phyloP scores from a whole-genome alignment of 2,888 invertebrate species.

The Cheilosia urbana region DNA sequence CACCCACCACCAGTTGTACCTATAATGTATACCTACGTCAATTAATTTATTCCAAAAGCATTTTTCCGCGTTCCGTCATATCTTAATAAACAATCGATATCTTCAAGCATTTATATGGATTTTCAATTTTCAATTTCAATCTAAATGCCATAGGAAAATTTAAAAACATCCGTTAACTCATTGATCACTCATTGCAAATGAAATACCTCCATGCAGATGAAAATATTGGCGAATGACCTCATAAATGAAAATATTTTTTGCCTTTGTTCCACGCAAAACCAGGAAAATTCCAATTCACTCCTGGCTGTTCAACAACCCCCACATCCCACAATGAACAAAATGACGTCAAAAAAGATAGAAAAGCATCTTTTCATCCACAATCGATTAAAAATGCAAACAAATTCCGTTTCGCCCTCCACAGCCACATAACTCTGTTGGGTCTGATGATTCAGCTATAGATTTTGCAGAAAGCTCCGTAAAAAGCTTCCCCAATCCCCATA shows the following conservation, averaged over 20 bases:
- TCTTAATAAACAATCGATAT: constrained; percentile 30
- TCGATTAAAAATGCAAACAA: constrained; percentile 52
- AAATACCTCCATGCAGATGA: constrained; percentile 1
- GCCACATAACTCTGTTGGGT: neutral
- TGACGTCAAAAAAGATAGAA: constrained; percentile 54
- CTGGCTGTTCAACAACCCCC: constrained; percentile 46
- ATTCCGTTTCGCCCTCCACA: constrained; percentile 7
- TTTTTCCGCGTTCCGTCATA: constrained; percentile 13
- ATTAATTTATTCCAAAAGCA: constrained; percentile 10
- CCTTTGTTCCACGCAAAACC: constrained; percentile 7
- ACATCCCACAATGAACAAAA: neutral
- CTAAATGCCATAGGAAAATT: neutral
- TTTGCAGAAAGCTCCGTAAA: constrained; percentile 62
- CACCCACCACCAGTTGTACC: neutral
- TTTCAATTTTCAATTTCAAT: neutral
- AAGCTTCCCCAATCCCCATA: constrained; percentile 25
- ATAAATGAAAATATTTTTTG: constrained; percentile 48
- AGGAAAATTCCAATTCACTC: constrained; percentile 21
- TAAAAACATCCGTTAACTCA: constrained; percentile 41
- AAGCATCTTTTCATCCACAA: constrained; percentile 14
- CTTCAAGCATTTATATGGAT: constrained; percentile 23
- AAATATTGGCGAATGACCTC: constrained; percentile 53
- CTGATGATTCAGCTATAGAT: constrained; percentile 13
- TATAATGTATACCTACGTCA: neutral
- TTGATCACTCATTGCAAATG: constrained; percentile 41